Conservation (phyloP, 2,113 vertebrate species). For the Himantopus leucocephalus region DNA sequence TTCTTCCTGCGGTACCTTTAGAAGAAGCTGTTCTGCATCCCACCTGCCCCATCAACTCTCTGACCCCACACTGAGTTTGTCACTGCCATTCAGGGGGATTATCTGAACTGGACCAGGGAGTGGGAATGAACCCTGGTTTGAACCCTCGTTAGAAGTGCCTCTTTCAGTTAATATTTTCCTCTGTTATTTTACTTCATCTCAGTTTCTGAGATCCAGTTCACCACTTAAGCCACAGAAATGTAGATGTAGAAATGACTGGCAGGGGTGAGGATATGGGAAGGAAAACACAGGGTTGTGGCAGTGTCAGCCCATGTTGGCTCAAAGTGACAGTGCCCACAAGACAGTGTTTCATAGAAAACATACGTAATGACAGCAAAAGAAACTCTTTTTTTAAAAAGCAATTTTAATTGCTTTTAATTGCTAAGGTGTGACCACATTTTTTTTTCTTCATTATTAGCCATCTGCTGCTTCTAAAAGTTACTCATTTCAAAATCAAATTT, state of each 20-base stretch:
- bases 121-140: neutral
- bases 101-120: neutral
- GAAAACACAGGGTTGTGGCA: neutral
- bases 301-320: neutral
- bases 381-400: neutral
- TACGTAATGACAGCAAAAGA: neutral
- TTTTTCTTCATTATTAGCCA: neutral
- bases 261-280: neutral
- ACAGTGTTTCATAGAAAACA: neutral
- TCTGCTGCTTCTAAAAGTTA: neutral
- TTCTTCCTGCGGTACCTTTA: neutral
- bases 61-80: neutral
- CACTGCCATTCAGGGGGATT: neutral
- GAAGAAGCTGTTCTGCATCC: neutral
- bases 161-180: neutral
- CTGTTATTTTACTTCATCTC: neutral
- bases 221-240: neutral
- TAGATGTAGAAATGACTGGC: neutral
- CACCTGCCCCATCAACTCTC: neutral
- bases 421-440: neutral
- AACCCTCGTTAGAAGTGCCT: neutral
- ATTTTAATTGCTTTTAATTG: no score
- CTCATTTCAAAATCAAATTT: neutral
- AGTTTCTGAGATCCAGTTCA: neutral
- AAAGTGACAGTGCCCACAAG: neutral